Conservation (phyloP, 2,888 invertebrate species). For the Luffia ferchaultella region DNA sequence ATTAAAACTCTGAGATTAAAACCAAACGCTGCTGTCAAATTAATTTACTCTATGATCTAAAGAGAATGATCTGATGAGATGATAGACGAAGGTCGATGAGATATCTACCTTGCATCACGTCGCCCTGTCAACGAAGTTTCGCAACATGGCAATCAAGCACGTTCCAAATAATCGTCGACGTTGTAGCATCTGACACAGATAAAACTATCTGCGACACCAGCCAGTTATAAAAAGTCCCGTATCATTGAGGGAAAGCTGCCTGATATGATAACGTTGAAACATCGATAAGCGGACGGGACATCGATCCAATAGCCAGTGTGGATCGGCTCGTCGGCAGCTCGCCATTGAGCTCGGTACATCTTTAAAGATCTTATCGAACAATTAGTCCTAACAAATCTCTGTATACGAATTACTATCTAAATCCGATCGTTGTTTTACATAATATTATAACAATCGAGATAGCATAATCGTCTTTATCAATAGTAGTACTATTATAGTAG, state of each 20-base stretch:
- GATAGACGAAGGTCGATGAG: too few relatives aligned
- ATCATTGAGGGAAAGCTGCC: slow-evolving; percentile 57
- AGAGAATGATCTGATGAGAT: too few relatives aligned
- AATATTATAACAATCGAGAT: not conserved
- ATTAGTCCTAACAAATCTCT: not conserved
- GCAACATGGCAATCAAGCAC: not conserved
- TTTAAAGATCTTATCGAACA: not conserved
- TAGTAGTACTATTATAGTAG: too few relatives aligned
- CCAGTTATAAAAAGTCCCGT: slow-evolving; percentile 54
- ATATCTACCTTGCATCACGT: not conserved
- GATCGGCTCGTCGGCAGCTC: slow-evolving; percentile 19
- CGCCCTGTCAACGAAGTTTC: not conserved
- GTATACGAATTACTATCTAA: not conserved
- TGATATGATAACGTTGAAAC: slow-evolving; percentile 60
- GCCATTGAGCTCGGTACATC: not conserved
- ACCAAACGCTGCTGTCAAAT: too few relatives aligned
- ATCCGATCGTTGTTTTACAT: not conserved
- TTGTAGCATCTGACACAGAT: slow-evolving; percentile 43
- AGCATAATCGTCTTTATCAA: too few relatives aligned
- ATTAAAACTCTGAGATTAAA: too few relatives aligned
- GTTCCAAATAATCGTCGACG: not conserved
- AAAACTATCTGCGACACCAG: slow-evolving; percentile 35
- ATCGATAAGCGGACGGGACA: slow-evolving; percentile 40
- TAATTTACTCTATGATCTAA: too few relatives aligned
- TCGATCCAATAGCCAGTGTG: slow-evolving; percentile 39